Conservation (phyloP, 2,888 invertebrate genomes). For the Pheosia gnoma region DNA sequence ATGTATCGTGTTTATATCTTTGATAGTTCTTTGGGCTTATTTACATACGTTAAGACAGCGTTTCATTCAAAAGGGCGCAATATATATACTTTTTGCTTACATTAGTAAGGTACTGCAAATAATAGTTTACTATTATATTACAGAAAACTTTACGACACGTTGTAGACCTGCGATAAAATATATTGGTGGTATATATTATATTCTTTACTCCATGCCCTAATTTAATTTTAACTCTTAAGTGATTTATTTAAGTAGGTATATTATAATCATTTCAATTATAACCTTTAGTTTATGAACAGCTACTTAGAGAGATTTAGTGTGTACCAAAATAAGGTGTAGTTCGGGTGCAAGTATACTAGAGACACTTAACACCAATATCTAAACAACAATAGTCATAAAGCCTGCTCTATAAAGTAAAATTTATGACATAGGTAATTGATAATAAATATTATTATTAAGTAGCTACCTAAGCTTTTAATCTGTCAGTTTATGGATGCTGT, state of each 20-base stretch:
- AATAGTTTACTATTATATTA: no score
- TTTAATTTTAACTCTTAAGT: no score
- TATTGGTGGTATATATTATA: no score
- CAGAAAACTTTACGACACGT: no score
- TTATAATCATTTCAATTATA: no score
- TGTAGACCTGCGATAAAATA: no score
- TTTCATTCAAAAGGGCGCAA: not conserved
- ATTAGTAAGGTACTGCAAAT: no score
- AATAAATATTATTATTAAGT: constrained; percentile 2
- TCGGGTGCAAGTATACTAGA: not conserved
- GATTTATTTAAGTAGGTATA: no score
- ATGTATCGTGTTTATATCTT: constrained; percentile 11
- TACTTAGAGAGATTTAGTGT: not conserved
- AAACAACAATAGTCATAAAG: constrained; percentile 1
- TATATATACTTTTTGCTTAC: not conserved
- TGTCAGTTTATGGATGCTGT: not conserved
- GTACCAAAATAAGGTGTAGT: not conserved
- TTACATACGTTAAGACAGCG: not conserved
- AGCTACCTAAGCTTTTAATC: not conserved
- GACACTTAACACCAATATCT: not conserved
- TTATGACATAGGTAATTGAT: not conserved
- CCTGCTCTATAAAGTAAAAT: not conserved
- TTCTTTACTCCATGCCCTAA: no score
- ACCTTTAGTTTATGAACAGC: no score
- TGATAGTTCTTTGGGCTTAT: constrained; percentile 1